Evolutionary conservation across 2,797 vertebrate species (phyloP).

Genomic region (Notolepis coatsorum): DNA sequence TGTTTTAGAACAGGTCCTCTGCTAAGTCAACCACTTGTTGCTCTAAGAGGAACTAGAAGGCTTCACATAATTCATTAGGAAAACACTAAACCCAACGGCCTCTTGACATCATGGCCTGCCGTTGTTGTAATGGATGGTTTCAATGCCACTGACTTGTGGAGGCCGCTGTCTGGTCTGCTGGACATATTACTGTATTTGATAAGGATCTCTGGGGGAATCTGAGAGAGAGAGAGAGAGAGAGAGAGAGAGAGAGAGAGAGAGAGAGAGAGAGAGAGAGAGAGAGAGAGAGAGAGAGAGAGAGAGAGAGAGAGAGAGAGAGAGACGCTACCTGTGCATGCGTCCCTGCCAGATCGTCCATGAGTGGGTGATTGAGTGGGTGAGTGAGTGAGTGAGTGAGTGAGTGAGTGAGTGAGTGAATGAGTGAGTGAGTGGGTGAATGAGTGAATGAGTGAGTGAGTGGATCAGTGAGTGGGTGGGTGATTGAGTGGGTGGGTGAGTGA

Average conservation of each 20-base stretch:
- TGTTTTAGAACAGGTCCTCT: conserved; percentile 37
- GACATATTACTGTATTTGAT: conserved; percentile 24
- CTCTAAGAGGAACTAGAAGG: conserved; percentile 54
- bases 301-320: no score
- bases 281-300: background rate
- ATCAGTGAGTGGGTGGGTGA: no score
- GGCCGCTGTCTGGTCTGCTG: conserved; percentile 21
- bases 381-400: background rate
- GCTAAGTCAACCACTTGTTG: conserved; percentile 52
- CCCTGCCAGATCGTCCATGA: no score
- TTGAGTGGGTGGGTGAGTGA: no score
- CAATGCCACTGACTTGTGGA: conserved; percentile 36
- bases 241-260: conserved; percentile 12
- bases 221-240: background rate
- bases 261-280: background rate
- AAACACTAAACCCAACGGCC: conserved; percentile 35
- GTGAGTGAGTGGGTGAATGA: background rate
- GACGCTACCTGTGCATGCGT: no score
- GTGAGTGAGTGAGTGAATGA: background rate
- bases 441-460: background rate
- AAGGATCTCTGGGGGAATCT: conserved; percentile 33
- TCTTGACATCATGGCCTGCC: conserved; percentile 37
- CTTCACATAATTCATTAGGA: conserved; percentile 51
- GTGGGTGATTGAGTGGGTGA: background rate
- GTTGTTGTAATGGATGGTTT: conserved; percentile 38